A percentile compares a stretch with the other conserved stretches of the same genome.
These are phyloP conservation scores for Galaxea fascicularis DNA, from an alignment of 92 coral and sea anemone species.

Conservation along the genomic window DNA sequence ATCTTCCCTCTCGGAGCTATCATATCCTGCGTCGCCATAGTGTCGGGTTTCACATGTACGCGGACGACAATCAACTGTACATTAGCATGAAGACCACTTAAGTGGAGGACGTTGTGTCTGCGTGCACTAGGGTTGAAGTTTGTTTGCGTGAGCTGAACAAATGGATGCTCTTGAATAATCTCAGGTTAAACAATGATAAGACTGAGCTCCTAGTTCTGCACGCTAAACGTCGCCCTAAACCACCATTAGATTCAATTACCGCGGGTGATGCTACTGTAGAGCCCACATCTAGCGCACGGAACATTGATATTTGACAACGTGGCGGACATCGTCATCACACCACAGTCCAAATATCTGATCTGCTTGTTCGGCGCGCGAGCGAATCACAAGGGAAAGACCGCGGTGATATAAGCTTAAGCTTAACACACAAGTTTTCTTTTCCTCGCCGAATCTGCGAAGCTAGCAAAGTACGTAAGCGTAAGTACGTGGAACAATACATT, in stretches of 20 bases:
- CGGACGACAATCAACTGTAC: constrained; percentile 13
- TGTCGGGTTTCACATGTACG: too few species aligned
- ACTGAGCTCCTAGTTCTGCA: too few species aligned
- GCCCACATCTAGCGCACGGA: constrained; percentile 16
- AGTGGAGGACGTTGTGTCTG: constrained; percentile 34
- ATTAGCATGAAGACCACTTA: constrained; percentile 21
- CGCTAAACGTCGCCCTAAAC: too few species aligned
- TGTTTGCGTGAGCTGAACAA: constrained; percentile 18
- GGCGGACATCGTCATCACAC: not conserved
- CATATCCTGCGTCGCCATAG: not conserved
- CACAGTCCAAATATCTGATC: not conserved
- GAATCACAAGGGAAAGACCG: too few species aligned
- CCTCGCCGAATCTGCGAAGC: not conserved
- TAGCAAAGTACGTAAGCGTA: too few species aligned
- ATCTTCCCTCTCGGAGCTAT: constrained; percentile 21
- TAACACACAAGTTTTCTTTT: not conserved
- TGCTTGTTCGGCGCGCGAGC: too few species aligned
- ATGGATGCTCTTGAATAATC: constrained; percentile 22
- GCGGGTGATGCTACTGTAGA: constrained; percentile 9
- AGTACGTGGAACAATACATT: not conserved
- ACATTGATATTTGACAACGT: not conserved
- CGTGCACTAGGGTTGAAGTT: constrained; percentile 15
- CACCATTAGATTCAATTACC: too few species aligned
- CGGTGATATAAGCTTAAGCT: too few species aligned
- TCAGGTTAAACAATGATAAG: too few species aligned